Base-by-base conservation (phyloP, 2,113 vertebrate genomes). In the Microcebus murinus region DNA sequence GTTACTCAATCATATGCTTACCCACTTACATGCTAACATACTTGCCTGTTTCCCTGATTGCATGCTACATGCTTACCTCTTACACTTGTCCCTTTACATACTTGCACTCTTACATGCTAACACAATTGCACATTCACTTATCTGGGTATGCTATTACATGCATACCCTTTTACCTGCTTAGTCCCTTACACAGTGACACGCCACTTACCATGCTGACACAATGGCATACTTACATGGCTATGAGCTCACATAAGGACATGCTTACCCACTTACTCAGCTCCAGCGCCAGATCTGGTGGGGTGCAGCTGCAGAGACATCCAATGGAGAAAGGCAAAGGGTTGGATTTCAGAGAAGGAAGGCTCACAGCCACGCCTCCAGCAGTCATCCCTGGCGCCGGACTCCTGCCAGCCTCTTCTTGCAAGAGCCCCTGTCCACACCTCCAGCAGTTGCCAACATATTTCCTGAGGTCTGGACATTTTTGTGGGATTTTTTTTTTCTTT, bases 401-500 rank as follows among this genome's bases (percentile, higher is more conserved):
- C 83, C 29, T n/a, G 39, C 89, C 52, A 93, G 39, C 70, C 90
- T 50, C 63, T 82, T 89, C 82, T 86, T 70, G 63, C 86, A 50
- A 45, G 65, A 81, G 31, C 73, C 71, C 59, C 74, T 48, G 52
- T 89, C 85, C 81, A 76, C 20, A n/a, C 87, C 29, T 85, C 93
- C 13, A 39, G 23, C 10, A 6, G 91, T 23, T 83, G 92, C 93
- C 92, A 94, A 74, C 86, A 36, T 68, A 95, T 63, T 97, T 95
- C 92, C 71, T 90, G 42, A 15, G 74, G 79, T 87, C 88, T 80
- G 95, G 82, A 95, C 59, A 90, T 96, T 94, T 97, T 79, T 95
- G 92, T 87, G 87, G 61, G 31, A 83, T 84, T 76, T 87, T 67
- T 34, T 50, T 8, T 50, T 36, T 29, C 70, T 29, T 95, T 70